Percentiles rank a stretch among this genome's conserved stretches.
These are phyloP conservation scores for Meiosimyza decipiens DNA, from an alignment of 2,888 invertebrate species.

Conservation along the genomic window DNA sequence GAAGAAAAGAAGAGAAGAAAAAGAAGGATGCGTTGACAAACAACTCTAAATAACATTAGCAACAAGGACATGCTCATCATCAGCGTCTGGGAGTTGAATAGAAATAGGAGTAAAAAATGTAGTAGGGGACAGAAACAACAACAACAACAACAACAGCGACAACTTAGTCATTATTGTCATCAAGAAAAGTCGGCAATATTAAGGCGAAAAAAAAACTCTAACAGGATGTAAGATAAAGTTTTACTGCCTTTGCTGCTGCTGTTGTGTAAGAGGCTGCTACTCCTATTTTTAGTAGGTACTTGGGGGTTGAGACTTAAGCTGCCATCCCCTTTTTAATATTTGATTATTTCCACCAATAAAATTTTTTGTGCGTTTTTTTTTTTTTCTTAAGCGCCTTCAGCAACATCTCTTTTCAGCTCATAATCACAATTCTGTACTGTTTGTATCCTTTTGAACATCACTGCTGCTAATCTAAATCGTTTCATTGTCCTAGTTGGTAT, in stretches of 20 bases:
- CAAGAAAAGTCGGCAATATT: not conserved
- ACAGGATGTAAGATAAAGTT: not conserved
- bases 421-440: too few species aligned
- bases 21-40: too few species aligned
- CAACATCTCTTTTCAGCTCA: too few species aligned
- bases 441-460: too few species aligned
- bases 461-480: too few species aligned
- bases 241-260: not conserved
- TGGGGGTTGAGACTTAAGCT: not conserved
- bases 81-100: not conserved
- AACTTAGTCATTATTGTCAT: slow-evolving; percentile 12
- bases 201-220: not conserved
- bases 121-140: too few species aligned
- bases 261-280: not conserved
- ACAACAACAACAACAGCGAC: not conserved
- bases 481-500: too few species aligned
- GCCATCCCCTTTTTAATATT: not conserved
- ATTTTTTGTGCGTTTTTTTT: not conserved
- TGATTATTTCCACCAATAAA: slow-evolving; percentile 8
- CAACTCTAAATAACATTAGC: not conserved
- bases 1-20: not conserved
- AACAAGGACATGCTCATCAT: slow-evolving; percentile 1
- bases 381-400: not conserved
- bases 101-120: not conserved
- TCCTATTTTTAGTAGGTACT: not conserved